Conservation (phyloP, 2,113 vertebrate species). For the Probosciger aterrimus region DNA sequence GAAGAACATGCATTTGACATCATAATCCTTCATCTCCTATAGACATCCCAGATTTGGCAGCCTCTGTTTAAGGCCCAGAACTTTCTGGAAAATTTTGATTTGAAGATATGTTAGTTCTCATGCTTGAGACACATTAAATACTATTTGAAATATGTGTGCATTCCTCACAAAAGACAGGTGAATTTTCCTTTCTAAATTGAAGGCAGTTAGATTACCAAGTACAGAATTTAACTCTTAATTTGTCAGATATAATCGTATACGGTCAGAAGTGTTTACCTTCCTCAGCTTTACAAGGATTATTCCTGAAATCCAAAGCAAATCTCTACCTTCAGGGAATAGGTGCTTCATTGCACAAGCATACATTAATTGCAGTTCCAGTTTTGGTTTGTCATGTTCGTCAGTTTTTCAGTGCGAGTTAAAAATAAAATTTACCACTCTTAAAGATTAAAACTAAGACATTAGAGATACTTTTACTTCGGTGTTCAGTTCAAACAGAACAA, state of each 20-base stretch:
- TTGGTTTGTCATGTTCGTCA: not conserved
- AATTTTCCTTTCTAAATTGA: not conserved
- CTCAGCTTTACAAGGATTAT: not conserved
- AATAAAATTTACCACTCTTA: not conserved
- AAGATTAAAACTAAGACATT: not conserved
- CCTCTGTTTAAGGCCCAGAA: not conserved
- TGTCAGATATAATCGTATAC: not conserved
- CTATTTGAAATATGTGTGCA: not conserved
- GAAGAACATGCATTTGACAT: not conserved
- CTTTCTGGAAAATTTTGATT: not conserved
- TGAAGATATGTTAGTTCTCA: not conserved
- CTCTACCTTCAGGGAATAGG: not conserved
- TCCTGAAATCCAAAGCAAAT: slow-evolving; percentile 13
- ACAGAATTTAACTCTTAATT: not conserved
- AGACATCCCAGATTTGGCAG: not conserved
- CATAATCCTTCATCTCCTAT: not conserved
- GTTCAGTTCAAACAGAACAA: not conserved
- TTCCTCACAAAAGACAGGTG: not conserved
- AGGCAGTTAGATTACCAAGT: not conserved
- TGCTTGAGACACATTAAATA: not conserved
- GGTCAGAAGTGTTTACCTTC: not conserved
- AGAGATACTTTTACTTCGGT: not conserved
- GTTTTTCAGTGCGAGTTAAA: not conserved
- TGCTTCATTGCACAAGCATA: not conserved
- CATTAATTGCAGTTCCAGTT: not conserved